A percentile compares a stretch with the other conserved stretches of the same genome.
Evolutionary conservation across 2,888 invertebrate species (phyloP).

Genomic region (Leptothorax acervorum): DNA sequence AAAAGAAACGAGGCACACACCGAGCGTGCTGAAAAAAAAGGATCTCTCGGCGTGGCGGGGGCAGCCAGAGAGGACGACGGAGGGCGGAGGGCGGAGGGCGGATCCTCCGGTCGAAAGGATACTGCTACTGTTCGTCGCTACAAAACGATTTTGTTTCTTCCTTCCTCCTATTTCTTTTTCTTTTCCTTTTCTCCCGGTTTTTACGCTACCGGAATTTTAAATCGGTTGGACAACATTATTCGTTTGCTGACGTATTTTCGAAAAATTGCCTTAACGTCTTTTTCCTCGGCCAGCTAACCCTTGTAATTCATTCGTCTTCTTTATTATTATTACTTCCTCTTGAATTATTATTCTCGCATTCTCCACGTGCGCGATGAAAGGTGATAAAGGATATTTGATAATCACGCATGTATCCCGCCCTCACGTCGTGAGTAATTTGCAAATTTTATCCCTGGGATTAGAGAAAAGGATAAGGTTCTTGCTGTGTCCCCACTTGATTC

Average conservation of each 20-base stretch:
- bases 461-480: slow-evolving; percentile 39
- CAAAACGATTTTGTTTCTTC: slow-evolving; percentile 69
- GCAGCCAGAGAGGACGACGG: slow-evolving; percentile 63
- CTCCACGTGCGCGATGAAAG: neutral
- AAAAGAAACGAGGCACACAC: slow-evolving; percentile 66
- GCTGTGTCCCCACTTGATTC: slow-evolving; percentile 36
- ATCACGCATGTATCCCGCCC: slow-evolving; percentile 2
- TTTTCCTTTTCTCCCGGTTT: slow-evolving; percentile 51
- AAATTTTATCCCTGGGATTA: slow-evolving; percentile 49
- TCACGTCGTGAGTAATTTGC: slow-evolving; percentile 32
- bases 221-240: slow-evolving; percentile 34
- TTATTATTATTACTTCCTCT: neutral
- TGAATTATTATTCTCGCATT: slow-evolving; percentile 10
- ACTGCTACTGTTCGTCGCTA: slow-evolving; percentile 80
- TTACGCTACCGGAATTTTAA: slow-evolving; percentile 35
- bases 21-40: slow-evolving; percentile 64
- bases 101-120: slow-evolving; percentile 76
- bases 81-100: slow-evolving; percentile 73
- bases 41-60: slow-evolving; percentile 34
- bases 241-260: neutral
- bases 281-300: neutral
- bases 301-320: neutral
- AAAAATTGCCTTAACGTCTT: neutral
- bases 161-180: slow-evolving; percentile 45
- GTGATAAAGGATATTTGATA: slow-evolving; percentile 25